Base-by-base conservation (phyloP, 1,140 invertebrate genomes). In the Apocrypta bakeri region DNA sequence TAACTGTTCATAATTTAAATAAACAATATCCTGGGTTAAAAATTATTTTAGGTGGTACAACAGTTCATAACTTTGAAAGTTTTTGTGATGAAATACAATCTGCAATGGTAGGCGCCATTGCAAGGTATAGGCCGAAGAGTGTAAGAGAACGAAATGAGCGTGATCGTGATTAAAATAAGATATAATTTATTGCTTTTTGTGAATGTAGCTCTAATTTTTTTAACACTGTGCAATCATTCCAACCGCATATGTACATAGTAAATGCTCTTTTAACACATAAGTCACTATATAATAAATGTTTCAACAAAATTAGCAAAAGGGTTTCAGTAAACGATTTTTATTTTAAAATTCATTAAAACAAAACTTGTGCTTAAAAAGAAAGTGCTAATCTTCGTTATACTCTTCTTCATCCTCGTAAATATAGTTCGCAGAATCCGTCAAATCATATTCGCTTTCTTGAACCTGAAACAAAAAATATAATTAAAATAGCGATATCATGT, bases 21-120 rank as follows among this genome's bases (percentile, higher is more conserved):
- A 96, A 92, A 93, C 93, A 85, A 84, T 94, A 95, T 87, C 93
- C 95, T 17, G 96, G 95, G 8, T 95, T 96, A 48, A 94, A 95
- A 87, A 94, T 99, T 37, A 93, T 99, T 78, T 92, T 99, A 0
- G 98, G 98, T 37, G 97, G 97, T 61, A 98, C 98, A 7, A 95
- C 94, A 0, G 94, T 99, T 40, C 98, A 99, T 88, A 99, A 99
- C 91, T 97, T 96, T 4, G 89, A 94, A 68, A 96, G 94, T 83
- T 97, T 97, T 89, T 90, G 96, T 14, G 94, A 95, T 84, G 96
- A 98, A 90, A 94, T 97, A 37, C 88, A 93, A 74, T 85, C 89
- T 75, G 93, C 93, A 27, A 92, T 91, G 17, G 86, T 85, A 27
- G 90, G 89, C 8, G 87, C 89, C 21, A 87, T 89, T 40, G 37